These are phyloP conservation scores for Dicrostonyx torquatus DNA, from an alignment of 2,797 vertebrate species.

Conservation along the genomic window DNA sequence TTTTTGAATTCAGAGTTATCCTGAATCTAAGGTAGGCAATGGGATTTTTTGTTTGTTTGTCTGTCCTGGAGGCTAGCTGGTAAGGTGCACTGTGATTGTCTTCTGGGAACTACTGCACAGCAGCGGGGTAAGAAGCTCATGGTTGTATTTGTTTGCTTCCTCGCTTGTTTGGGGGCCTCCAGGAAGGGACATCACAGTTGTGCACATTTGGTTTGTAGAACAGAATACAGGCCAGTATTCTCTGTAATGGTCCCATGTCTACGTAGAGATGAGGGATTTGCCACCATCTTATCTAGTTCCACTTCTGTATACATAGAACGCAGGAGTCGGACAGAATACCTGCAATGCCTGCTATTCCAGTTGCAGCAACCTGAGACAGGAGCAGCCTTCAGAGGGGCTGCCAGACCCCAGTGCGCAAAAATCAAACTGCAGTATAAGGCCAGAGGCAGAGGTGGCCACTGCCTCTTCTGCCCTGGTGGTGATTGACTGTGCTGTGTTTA, in stretches of 20 bases:
- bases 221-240: neutral
- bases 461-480: neutral
- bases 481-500: neutral
- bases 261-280: neutral
- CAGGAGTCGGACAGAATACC: neutral
- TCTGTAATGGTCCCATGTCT: too few species aligned
- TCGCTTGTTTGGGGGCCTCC: neutral
- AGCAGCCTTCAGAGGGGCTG: accelerated
- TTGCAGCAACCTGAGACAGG: neutral
- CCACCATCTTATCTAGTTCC: too few species aligned
- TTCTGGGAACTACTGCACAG: neutral
- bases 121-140: neutral
- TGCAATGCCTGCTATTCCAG: neutral
- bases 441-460: neutral
- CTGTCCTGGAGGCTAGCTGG: neutral
- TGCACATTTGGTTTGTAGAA: neutral
- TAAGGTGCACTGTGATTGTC: neutral
- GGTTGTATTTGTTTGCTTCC: neutral
- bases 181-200: neutral
- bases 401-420: neutral
- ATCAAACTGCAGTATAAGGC: neutral
- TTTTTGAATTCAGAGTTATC: neutral
- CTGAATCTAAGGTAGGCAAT: neutral
- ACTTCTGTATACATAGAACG: neutral
- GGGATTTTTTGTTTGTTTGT: neutral